Base-by-base conservation (phyloP, 2,888 invertebrate genomes). In the Nomada goodeniana region DNA sequence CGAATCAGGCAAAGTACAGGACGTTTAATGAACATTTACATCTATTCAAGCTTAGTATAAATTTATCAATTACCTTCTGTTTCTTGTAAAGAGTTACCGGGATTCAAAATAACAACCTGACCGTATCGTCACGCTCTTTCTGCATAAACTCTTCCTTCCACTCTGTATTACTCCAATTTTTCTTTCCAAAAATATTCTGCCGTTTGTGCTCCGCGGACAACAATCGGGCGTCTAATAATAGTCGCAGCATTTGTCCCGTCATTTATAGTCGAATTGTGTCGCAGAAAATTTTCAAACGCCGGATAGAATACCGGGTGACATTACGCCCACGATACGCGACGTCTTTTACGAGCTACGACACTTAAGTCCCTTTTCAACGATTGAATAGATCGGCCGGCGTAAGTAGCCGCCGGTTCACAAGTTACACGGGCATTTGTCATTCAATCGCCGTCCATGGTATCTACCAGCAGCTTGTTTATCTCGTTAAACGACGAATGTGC, bases 381-480 rank as follows among this genome's bases (percentile, higher is more conserved):
- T 2, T 20, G 59, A 59, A 42, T 20, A 52, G 50, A 61, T 18
- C 15, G 29, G 1, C n/a, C 9, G 29, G 36, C 15, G 60, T 61
- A 36, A 57, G 72, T 50, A 72, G 57, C 61, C 83, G 77, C 82
- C 87, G 86, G 70, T 82, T 82, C 85, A 89, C 90, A 86, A 90
- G 89, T 90, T 89, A 89, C 80, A 73, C 64, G 72, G 80, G 78
- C 87, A 86, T 88, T 90, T 88, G 87, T 89, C 88, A 89, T 88
- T 85, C 84, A 88, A 87, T 90, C 85, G 86, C 87, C 84, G 76
- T 74, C 67, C 83, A 71, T 76, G 82, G 80, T 80, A 85, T 83
- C 80, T 84, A 80, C 85, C 85, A 81, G 61, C 81, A 79, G 81
- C 73, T 72, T 65, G 60, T 86, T 86, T 76, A 72, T 76, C 80